Conservation (phyloP, 1,140 invertebrate species). For the Lucilia sericata region DNA sequence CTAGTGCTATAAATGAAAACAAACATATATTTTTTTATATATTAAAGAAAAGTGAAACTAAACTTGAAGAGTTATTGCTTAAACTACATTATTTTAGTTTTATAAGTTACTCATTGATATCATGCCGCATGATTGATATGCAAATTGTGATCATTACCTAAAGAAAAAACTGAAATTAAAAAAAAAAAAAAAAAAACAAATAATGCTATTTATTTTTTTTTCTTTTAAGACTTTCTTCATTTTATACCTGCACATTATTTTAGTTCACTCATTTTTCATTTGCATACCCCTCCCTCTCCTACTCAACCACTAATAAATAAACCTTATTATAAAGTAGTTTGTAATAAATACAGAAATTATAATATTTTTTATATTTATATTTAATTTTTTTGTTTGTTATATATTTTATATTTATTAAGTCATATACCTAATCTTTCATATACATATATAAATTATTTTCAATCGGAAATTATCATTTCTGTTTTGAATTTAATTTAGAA, state of each 20-base stretch:
- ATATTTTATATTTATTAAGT: neutral
- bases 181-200: constrained; percentile 1
- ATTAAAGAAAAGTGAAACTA: neutral
- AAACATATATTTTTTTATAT: constrained; percentile 12
- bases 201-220: constrained; percentile 37
- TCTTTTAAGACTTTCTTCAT: neutral
- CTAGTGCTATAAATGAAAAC: constrained; percentile 6
- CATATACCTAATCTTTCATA: neutral
- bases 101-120: constrained; percentile 35
- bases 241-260: neutral
- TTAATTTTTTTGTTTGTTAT: constrained; percentile 12
- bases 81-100: constrained; percentile 6
- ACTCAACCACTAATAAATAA: neutral
- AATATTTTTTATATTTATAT: neutral
- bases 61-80: neutral
- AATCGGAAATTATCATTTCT: neutral
- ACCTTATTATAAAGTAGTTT: neutral
- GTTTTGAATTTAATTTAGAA: neutral
- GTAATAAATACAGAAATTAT: neutral
- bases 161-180: neutral
- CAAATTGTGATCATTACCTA: constrained; percentile 39
- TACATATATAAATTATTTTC: neutral
- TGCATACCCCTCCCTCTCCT: neutral
- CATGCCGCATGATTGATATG: constrained; percentile 15
- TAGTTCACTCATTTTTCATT: neutral